Conservation (phyloP, 2,797 vertebrate genomes). For the Ciconia nigra region DNA sequence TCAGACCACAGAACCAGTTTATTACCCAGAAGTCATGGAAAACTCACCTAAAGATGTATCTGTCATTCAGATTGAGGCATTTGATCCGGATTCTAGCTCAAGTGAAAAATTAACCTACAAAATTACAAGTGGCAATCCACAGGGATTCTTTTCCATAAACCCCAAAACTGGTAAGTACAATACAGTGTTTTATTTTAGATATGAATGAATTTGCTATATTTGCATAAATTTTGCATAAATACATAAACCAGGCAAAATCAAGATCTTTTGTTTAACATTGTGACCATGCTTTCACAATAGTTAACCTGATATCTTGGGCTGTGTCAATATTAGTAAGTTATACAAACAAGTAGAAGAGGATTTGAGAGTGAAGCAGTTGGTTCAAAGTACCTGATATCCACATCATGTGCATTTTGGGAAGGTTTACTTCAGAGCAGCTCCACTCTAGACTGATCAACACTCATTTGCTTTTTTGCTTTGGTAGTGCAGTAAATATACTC, state of each 20-base stretch:
- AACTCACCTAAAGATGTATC: conserved; percentile 93
- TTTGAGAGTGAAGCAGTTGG: not conserved
- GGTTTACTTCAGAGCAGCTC: not conserved
- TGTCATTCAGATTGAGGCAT: conserved; percentile 90
- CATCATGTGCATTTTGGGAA: not conserved
- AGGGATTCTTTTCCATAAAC: conserved; percentile 94
- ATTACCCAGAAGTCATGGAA: conserved; percentile 93
- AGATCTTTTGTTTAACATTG: not conserved
- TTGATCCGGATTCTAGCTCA: conserved; percentile 90
- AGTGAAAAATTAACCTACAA: conserved; percentile 89
- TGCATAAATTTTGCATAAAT: not conserved
- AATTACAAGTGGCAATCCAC: conserved; percentile 97
- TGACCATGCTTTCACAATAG: not conserved
- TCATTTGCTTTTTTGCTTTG: not conserved
- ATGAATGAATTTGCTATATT: not conserved
- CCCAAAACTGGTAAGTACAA: conserved; percentile 85
- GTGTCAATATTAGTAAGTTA: not conserved
- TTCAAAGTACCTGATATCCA: not conserved
- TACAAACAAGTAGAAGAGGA: not conserved
- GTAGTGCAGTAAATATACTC: not conserved
- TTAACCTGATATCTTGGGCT: not conserved
- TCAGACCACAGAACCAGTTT: conserved; percentile 91
- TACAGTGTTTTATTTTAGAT: not conserved
- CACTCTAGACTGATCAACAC: not conserved
- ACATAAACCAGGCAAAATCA: not conserved